phyloP scores from a whole-genome alignment of 2,797 vertebrate species.

The Pygocentrus nattereri region DNA sequence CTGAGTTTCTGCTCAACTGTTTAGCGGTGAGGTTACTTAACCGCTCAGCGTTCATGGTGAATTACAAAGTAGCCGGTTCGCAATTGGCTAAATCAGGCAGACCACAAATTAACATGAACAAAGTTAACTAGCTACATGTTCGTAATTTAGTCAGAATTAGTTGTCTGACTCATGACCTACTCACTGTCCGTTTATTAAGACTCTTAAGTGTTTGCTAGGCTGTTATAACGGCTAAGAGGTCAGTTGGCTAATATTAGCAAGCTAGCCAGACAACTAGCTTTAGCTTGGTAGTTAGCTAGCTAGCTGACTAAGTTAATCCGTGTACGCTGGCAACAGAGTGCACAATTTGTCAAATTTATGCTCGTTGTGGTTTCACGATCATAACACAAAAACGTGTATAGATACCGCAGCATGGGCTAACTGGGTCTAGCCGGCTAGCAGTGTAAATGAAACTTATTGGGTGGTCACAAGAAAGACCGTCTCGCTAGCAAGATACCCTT shows the following conservation, averaged over 20 bases:
- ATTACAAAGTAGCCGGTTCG: background rate
- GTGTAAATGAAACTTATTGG: too few species aligned
- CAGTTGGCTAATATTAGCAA: background rate
- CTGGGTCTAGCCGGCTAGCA: too few species aligned
- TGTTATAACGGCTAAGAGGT: background rate
- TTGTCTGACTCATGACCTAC: too few species aligned
- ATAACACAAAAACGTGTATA: too few species aligned
- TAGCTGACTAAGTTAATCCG: background rate
- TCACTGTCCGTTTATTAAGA: background rate
- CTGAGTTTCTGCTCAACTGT: background rate
- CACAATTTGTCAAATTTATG: background rate
- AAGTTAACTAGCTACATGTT: too few species aligned
- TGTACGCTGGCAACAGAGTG: background rate
- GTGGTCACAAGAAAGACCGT: too few species aligned
- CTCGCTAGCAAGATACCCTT: too few species aligned
- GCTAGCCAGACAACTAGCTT: background rate
- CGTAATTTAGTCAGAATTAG: too few species aligned
- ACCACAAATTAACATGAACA: too few species aligned
- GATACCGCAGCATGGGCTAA: too few species aligned
- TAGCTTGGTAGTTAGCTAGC: background rate
- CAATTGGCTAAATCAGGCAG: too few species aligned
- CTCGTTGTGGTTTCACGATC: too few species aligned
- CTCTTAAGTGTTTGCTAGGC: background rate
- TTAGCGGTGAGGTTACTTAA: background rate
- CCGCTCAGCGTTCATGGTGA: background rate